Percentiles rank a stretch among this genome's conserved stretches.
phyloP scores from a whole-genome alignment of 2,113 vertebrate species.

The Dolichallabes microphthalmus region DNA sequence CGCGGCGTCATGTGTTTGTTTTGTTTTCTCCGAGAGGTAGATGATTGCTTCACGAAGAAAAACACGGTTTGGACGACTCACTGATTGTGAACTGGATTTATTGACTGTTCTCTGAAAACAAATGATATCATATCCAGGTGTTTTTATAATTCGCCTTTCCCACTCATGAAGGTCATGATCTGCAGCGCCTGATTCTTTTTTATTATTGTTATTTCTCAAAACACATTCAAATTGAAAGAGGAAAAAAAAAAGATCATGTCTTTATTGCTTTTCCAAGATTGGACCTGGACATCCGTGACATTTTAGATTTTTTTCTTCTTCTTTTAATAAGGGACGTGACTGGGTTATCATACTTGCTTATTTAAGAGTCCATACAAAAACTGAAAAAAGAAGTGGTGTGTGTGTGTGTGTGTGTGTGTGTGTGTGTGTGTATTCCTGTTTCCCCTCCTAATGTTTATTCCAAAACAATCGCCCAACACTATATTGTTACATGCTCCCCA shows the following conservation, averaged over 20 bases:
- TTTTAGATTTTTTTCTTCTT: background rate
- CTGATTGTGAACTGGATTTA: conserved; percentile 36
- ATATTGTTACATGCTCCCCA: conserved; percentile 32
- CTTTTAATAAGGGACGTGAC: background rate
- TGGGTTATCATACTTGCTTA: background rate
- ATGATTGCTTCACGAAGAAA: conserved; percentile 46
- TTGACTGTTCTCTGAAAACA: conserved; percentile 54
- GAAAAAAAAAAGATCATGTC: background rate
- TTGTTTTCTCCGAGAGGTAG: conserved; percentile 42
- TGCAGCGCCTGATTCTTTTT: conserved; percentile 8
- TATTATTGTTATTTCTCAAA: conserved; percentile 39
- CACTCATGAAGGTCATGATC: conserved; percentile 46
- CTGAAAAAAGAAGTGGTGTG: background rate
- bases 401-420: background rate
- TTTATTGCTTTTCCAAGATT: background rate
- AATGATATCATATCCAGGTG: conserved; percentile 58
- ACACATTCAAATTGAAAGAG: conserved; percentile 34
- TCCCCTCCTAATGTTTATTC: conserved; percentile 25
- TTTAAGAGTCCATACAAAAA: background rate
- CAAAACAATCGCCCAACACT: conserved; percentile 35
- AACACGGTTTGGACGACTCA: conserved; percentile 42
- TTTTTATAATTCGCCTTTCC: conserved; percentile 40
- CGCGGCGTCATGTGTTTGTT: conserved; percentile 43
- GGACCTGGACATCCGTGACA: background rate
- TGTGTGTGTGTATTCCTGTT: conserved; percentile 11